A percentile compares a stretch with the other conserved stretches of the same genome.
Conservation (phyloP, 2,888 invertebrate genomes). For the Digitonthophagus gazella region DNA sequence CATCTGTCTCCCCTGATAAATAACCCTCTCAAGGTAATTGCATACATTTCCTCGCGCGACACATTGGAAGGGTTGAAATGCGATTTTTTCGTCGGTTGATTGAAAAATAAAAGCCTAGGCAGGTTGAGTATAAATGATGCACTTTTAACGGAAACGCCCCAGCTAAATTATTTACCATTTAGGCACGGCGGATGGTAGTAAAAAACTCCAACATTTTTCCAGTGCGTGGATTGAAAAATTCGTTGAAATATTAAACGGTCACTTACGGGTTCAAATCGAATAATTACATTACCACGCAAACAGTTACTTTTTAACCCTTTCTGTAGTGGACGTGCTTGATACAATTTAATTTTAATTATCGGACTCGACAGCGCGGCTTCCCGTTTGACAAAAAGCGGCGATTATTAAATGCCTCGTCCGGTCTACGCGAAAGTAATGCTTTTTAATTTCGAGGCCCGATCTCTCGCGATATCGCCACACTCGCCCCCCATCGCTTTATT, state of each 20-base stretch:
- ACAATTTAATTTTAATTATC: background rate
- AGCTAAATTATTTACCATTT: background rate
- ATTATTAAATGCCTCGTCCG: background rate
- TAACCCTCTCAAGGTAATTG: background rate
- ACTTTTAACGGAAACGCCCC: background rate
- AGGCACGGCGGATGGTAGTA: background rate
- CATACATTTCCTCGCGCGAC: background rate
- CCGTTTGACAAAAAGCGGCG: background rate
- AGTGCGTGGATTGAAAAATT: background rate
- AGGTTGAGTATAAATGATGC: background rate
- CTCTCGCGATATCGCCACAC: background rate
- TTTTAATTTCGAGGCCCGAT: slow-evolving; percentile 7
- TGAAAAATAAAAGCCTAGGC: background rate
- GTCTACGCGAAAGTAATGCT: slow-evolving; percentile 5
- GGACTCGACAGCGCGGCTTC: background rate
- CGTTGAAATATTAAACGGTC: background rate
- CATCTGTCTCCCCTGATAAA: background rate
- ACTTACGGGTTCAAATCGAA: background rate
- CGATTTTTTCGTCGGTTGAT: background rate
- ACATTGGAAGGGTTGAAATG: background rate
- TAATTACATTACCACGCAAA: background rate
- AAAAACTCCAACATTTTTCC: background rate
- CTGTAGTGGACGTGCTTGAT: background rate
- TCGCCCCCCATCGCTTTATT: slow-evolving; percentile 1
- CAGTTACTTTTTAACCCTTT: background rate